Conservation (phyloP, 1,140 invertebrate genomes). For the Liolophura sinensis region DNA sequence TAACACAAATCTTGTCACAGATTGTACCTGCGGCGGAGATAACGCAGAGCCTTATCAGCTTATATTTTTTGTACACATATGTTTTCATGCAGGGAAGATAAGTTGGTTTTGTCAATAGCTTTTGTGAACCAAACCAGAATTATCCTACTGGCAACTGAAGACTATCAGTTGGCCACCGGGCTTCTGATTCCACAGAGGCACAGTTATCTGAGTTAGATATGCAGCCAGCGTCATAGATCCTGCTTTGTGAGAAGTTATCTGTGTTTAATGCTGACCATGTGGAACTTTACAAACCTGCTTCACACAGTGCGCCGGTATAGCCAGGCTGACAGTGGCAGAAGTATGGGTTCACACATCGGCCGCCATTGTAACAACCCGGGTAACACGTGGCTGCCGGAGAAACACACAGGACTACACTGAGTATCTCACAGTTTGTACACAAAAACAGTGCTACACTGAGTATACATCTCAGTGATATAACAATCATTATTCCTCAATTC, state of each 20-base stretch:
- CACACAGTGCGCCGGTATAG: slow-evolving; percentile 24
- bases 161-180: not conserved
- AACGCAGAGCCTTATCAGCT: too few species aligned
- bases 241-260: slow-evolving; percentile 4
- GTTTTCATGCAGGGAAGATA: not conserved
- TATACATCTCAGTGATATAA: not conserved
- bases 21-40: too few species aligned
- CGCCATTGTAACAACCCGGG: slow-evolving; percentile 34
- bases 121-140: not conserved
- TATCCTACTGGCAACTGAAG: not conserved
- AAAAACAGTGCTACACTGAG: not conserved
- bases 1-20: too few species aligned
- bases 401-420: not conserved
- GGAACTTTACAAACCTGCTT: slow-evolving; percentile 18
- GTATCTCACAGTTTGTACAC: not conserved
- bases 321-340: slow-evolving; percentile 27
- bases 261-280: too few species aligned
- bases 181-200: not conserved
- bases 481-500: not conserved
- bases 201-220: not conserved
- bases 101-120: not conserved
- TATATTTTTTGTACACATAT: not conserved
- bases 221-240: not conserved
- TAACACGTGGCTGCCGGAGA: slow-evolving; percentile 33
- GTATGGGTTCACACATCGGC: slow-evolving; percentile 25